Percentiles rank a stretch among this genome's conserved stretches.
Evolutionary conservation across 2,888 invertebrate genomes (phyloP).

Genomic region (Drosophila neonasuta): DNA sequence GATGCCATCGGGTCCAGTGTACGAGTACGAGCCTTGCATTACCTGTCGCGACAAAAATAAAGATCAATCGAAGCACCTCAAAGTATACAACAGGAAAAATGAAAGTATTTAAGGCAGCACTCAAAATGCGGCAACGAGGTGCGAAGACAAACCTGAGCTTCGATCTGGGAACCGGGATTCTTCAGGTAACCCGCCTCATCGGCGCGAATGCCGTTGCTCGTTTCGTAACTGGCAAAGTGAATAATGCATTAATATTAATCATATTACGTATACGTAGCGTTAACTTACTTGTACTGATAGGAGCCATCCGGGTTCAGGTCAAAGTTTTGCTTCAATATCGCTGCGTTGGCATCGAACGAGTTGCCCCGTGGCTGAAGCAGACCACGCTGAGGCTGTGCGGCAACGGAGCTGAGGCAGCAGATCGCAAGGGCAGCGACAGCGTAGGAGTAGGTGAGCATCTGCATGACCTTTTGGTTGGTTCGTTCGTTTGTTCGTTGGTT

Average conservation of each 20-base stretch:
- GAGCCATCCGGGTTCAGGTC: slow-evolving; percentile 83
- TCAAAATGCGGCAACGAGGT: slow-evolving; percentile 22
- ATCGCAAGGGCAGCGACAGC: slow-evolving; percentile 76
- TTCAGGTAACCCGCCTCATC: slow-evolving; percentile 86
- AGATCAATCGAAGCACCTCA: not conserved
- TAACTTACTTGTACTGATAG: slow-evolving; percentile 83
- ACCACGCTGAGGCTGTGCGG: slow-evolving; percentile 79
- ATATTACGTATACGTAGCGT: not conserved
- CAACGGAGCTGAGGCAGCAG: slow-evolving; percentile 77
- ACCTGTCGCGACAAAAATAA: slow-evolving; percentile 73
- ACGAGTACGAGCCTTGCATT: slow-evolving; percentile 84
- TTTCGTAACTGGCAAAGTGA: slow-evolving; percentile 84
- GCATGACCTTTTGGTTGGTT: slow-evolving; percentile 77
- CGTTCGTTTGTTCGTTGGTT: slow-evolving; percentile 1
- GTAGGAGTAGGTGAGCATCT: slow-evolving; percentile 75
- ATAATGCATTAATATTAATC: slow-evolving; percentile 11
- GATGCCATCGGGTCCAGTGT: slow-evolving; percentile 85
- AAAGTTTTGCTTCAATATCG: slow-evolving; percentile 83
- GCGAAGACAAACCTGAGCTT: slow-evolving; percentile 83
- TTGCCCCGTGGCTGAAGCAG: slow-evolving; percentile 74
- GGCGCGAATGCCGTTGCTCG: slow-evolving; percentile 86
- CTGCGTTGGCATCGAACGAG: slow-evolving; percentile 82
- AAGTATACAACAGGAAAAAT: slow-evolving; percentile 21
- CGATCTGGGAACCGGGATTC: slow-evolving; percentile 84
- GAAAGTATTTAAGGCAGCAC: not conserved